phyloP scores from a whole-genome alignment of 1,140 invertebrate genomes.

The Chlorops oryzae region DNA sequence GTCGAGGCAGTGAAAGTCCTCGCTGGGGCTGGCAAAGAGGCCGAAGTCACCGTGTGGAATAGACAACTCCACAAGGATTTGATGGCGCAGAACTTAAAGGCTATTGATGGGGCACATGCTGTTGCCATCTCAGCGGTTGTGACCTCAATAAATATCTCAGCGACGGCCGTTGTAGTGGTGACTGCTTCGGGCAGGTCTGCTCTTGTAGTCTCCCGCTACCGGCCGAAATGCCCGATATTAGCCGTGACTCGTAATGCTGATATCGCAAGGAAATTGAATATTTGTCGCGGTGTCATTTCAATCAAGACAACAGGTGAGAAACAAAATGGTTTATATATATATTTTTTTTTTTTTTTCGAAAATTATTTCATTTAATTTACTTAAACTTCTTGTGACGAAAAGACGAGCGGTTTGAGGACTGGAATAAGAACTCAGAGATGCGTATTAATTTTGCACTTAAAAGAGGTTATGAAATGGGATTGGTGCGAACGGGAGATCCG shows the following conservation, averaged over 20 bases:
- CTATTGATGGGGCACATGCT: conserved; percentile 87
- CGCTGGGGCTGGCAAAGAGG: conserved; percentile 94
- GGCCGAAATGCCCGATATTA: conserved; percentile 91
- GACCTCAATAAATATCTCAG: conserved; percentile 83
- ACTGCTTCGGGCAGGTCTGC: conserved; percentile 92
- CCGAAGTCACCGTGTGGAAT: conserved; percentile 94
- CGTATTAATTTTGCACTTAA: too few species aligned
- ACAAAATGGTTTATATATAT: conserved; percentile 47
- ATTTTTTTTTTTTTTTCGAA: conserved; percentile 7
- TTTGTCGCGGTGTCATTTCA: conserved; percentile 89
- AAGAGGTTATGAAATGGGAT: conserved; percentile 67
- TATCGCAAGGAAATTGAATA: conserved; percentile 85
- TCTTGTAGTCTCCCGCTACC: conserved; percentile 86
- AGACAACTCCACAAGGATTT: conserved; percentile 86
- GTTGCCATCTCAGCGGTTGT: conserved; percentile 96
- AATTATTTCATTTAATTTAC: too few species aligned
- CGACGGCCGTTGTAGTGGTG: conserved; percentile 90
- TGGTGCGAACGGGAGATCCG: conserved; percentile 78
- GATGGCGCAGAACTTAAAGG: conserved; percentile 57
- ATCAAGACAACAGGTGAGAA: too few species aligned
- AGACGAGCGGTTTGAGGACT: too few species aligned
- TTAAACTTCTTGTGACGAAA: too few species aligned
- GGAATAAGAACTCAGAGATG: too few species aligned
- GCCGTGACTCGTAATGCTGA: conserved; percentile 82
- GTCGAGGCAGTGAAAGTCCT: conserved; percentile 84